Base-by-base conservation (phyloP, 2,888 invertebrate species). In the Drosophila subquinaria region DNA sequence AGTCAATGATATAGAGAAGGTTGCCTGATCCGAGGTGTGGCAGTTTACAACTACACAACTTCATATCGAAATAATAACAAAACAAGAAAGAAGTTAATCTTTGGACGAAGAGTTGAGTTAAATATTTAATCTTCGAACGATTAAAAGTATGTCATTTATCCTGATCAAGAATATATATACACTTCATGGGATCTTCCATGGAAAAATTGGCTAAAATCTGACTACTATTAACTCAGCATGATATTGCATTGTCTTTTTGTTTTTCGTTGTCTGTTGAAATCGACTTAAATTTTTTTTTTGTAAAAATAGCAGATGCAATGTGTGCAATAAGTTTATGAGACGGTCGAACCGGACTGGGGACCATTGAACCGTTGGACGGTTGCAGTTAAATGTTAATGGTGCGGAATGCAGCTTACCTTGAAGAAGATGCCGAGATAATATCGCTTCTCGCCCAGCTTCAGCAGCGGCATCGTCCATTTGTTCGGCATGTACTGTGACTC, bases 401-500 rank as follows among this genome's bases (percentile, higher is more conserved):
- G 47, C 76, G 84, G 90, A 91, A 91, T 91, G 90, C 73, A 13
- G 90, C 93, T 94, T 94, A 97, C 97, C 96, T 97, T 97, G 94
- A 97, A 98, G 94, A 98, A 98, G 93, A 97, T 97, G 91, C 97
- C 97, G 89, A 98, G 94, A 92, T 98, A 98, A 92, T 97, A 97
- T 90, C 96, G 94, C 93, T 97, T 98, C 91, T 97, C 97, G 47
- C 97, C 97, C 50, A 97, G 95, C 91, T 97, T 97, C 79, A 97
- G 94, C 68, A 97, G 94, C 10, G 97, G 97, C 97, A 97, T 97
- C 59, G 97, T 97, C 97, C 97, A 97, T 92, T 96, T 95, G 90
- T 96, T 96, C 75, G 86, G 86, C 40, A 95, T 94, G 38, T 95
- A 94, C 70, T 95, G 94, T 68, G 95, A 94, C 75, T 97, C 97